Evolutionary conservation across 2,888 invertebrate genomes (phyloP), one percentile per base, ranked within the genome.

Genomic region (Cosmia trapezina): DNA sequence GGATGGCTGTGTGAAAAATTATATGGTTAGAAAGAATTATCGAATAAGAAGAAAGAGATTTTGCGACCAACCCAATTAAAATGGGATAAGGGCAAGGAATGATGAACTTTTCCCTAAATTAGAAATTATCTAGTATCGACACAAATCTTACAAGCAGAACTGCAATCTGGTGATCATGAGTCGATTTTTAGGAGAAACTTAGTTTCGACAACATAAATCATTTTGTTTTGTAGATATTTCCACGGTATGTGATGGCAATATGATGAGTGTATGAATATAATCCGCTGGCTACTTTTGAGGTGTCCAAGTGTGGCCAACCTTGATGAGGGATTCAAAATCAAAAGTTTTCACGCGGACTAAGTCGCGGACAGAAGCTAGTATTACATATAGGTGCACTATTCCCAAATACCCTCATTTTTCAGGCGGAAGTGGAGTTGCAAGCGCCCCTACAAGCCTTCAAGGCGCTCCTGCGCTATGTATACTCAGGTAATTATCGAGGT

Each of bases 401-500:
- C 12, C 12, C n/a, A 60, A 56, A 37, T 8, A 1, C 11, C 0
- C 4, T 54, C 9, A 57, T 4, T 57, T 41, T 76, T 63, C 97
- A 98, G 96, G 96, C 97, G 67, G 98, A 99, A 96, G 98, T 99
- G 71, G 97, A 98, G 89, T 93, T 99, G 56, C 99, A 98, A 90
- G 98, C 99, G 28, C 98, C 98, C 2, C 92, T 98, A 63, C 97
- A 97, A 75, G 98, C 98, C 19, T 99, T 99, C 90, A 98, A 98
- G 93, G 97, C 98, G n/a, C 96, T 99, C 0, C 96, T 99, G 1
- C 98, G 98, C 88, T 99, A 99, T 96, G 98, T 99, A 74, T 99
- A 99, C 94, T 99, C 99, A 72, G 99, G 99, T 95, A 93, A 81
- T 68, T 73, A 78, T 73, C 28, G 68, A 78, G 89, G 87, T 83